A percentile compares a stretch with the other conserved stretches of the same genome.
Conservation (phyloP, 2,113 vertebrate genomes). For the Mesitornis unicolor region DNA sequence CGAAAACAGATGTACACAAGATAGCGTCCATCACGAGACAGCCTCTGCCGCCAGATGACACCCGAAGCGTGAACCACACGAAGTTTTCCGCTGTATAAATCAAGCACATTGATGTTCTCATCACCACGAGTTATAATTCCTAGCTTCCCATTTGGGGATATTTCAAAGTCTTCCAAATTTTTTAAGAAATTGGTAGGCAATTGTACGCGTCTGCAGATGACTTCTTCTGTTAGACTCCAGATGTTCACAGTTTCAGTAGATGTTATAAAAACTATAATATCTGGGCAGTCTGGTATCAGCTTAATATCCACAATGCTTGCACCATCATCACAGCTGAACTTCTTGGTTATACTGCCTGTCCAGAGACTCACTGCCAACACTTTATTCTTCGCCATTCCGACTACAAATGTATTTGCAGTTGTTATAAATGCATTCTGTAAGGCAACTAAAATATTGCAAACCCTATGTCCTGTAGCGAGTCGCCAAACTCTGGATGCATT, state of each 20-base stretch:
- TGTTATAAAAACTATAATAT: slow-evolving; percentile 92
- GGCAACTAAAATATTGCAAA: slow-evolving; percentile 97
- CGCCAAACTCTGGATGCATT: slow-evolving; percentile 97
- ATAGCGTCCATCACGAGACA: slow-evolving; percentile 94
- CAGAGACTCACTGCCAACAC: slow-evolving; percentile 95
- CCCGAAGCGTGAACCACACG: slow-evolving; percentile 90
- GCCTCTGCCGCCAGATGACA: slow-evolving; percentile 90
- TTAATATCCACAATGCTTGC: slow-evolving; percentile 93
- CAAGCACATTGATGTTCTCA: slow-evolving; percentile 94
- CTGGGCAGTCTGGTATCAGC: slow-evolving; percentile 94
- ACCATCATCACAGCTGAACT: slow-evolving; percentile 94
- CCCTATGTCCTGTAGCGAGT: slow-evolving; percentile 92
- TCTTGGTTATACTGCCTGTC: slow-evolving; percentile 98
- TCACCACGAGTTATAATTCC: slow-evolving; percentile 94
- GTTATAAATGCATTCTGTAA: slow-evolving; percentile 96
- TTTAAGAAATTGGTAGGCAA: slow-evolving; percentile 92
- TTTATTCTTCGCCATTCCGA: slow-evolving; percentile 94
- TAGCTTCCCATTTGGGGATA: slow-evolving; percentile 95
- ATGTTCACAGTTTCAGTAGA: slow-evolving; percentile 93
- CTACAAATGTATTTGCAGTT: slow-evolving; percentile 94
- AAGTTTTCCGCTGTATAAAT: slow-evolving; percentile 92
- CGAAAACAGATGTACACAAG: slow-evolving; percentile 95
- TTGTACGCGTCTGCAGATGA: slow-evolving; percentile 91
- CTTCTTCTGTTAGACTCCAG: slow-evolving; percentile 96
- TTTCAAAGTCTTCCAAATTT: slow-evolving; percentile 94